Conservation (phyloP, 2,113 vertebrate genomes). For the Cephalopholis sonnerati region DNA sequence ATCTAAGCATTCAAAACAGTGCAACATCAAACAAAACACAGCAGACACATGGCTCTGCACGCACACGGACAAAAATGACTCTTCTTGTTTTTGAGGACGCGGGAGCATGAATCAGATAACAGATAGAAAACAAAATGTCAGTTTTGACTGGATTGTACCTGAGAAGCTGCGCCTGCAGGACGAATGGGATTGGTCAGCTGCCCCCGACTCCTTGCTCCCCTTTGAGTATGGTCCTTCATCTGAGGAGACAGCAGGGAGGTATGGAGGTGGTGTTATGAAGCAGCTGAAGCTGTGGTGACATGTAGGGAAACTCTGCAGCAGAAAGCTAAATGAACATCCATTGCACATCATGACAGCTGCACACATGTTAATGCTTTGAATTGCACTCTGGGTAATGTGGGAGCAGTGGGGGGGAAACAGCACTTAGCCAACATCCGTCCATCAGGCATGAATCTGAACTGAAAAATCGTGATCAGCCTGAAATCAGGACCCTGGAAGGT, state of each 20-base stretch:
- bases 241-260: conserved; percentile 77
- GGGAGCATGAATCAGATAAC: conserved; percentile 49
- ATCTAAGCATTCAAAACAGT: conserved; percentile 71
- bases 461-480: conserved; percentile 32
- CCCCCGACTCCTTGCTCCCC: conserved; percentile 88
- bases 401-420: conserved; percentile 14
- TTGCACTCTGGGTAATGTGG: conserved; percentile 36
- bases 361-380: conserved; percentile 43
- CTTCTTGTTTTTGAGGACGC: background rate
- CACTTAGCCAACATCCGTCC: conserved; percentile 32
- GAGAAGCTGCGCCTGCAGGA: conserved; percentile 94
- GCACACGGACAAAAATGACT: background rate
- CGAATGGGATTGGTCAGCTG: conserved; percentile 85
- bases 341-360: conserved; percentile 51
- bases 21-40: conserved; percentile 45
- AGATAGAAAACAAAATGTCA: conserved; percentile 25
- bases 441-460: conserved; percentile 6
- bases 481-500: conserved; percentile 29
- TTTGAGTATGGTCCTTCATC: conserved; percentile 96
- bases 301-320: conserved; percentile 42
- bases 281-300: conserved; percentile 9
- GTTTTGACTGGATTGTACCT: conserved; percentile 85
- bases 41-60: conserved; percentile 9
- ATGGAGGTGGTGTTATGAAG: conserved; percentile 24
- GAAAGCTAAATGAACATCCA: conserved; percentile 45